Conservation (phyloP, 1,140 invertebrate genomes). For the Holotrichia oblita region DNA sequence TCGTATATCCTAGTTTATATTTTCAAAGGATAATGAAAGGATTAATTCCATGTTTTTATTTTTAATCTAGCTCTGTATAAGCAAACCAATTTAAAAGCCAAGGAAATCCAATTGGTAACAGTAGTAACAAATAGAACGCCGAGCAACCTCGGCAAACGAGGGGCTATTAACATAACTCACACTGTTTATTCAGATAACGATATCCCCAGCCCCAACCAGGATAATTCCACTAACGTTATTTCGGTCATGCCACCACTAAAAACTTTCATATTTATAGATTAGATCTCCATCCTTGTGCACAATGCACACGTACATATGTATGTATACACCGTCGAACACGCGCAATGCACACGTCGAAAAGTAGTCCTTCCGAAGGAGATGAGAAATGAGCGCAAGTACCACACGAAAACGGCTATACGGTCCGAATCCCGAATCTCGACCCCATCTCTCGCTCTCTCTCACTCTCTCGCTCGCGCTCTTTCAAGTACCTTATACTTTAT, state of each 20-base stretch:
- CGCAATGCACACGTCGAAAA: not conserved
- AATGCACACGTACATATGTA: not conserved
- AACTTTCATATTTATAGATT: slow-evolving; percentile 40
- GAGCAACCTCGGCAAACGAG: not conserved
- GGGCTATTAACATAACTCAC: slow-evolving; percentile 25
- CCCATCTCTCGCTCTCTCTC: not conserved
- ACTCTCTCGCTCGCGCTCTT: not conserved
- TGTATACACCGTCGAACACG: not conserved
- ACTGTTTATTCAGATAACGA: slow-evolving; percentile 29
- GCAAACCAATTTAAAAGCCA: no score
- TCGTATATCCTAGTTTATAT: no score
- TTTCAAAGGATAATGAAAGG: no score
- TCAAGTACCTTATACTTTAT: not conserved
- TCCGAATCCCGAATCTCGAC: not conserved
- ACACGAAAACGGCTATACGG: slow-evolving; percentile 3
- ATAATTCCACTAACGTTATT: slow-evolving; percentile 15
- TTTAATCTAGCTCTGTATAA: no score
- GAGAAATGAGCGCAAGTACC: not conserved
- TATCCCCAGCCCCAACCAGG: not conserved
- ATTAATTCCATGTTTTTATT: no score
- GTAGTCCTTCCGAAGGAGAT: not conserved
- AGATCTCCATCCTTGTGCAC: not conserved
- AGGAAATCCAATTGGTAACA: no score
- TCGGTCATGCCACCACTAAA: slow-evolving; percentile 17
- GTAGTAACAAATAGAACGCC: no score